Conservation (phyloP, 1,140 invertebrate species). For the Onthophagus taurus region DNA sequence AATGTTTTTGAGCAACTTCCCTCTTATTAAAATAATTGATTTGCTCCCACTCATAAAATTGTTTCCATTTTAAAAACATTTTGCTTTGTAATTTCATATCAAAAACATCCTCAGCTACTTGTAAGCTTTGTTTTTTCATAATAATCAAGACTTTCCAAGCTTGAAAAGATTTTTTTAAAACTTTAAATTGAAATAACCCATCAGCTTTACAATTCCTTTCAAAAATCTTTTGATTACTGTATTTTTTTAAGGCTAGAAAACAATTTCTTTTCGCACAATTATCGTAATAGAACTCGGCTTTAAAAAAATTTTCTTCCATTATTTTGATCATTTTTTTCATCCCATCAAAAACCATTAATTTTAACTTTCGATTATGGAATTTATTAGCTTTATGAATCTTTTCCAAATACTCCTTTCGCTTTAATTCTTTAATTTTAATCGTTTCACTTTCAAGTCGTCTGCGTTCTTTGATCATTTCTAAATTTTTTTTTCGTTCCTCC, state of each 20-base stretch:
- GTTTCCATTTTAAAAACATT: slow-evolving; percentile 43
- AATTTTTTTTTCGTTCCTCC: slow-evolving; percentile 47
- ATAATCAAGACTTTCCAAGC: slow-evolving; percentile 13
- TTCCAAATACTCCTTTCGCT: slow-evolving; percentile 42
- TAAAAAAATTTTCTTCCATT: slow-evolving; percentile 43
- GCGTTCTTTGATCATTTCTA: slow-evolving; percentile 48
- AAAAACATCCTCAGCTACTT: slow-evolving; percentile 52
- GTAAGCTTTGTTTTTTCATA: slow-evolving; percentile 39
- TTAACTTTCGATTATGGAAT: slow-evolving; percentile 45
- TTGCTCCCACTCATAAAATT: slow-evolving; percentile 36
- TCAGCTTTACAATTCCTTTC: slow-evolving; percentile 22
- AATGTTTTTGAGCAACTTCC: slow-evolving; percentile 42
- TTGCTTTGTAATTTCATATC: slow-evolving; percentile 44
- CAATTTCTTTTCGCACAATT: slow-evolving; percentile 41
- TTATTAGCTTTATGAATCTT: slow-evolving; percentile 45
- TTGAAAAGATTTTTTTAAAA: slow-evolving; percentile 9
- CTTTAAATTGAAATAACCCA: slow-evolving; percentile 35
- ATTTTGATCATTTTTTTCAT: slow-evolving; percentile 42
- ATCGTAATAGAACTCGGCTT: slow-evolving; percentile 35
- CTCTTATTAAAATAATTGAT: slow-evolving; percentile 41
- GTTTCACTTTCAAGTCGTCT: slow-evolving; percentile 49
- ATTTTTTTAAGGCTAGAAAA: slow-evolving; percentile 37
- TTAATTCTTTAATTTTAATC: slow-evolving; percentile 43
- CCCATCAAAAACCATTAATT: slow-evolving; percentile 42
- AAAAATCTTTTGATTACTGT: slow-evolving; percentile 34